A percentile compares a stretch with the other conserved stretches of the same genome.
phyloP scores from a whole-genome alignment of 2,113 vertebrate genomes.

The Serranochromis macrocephalus region DNA sequence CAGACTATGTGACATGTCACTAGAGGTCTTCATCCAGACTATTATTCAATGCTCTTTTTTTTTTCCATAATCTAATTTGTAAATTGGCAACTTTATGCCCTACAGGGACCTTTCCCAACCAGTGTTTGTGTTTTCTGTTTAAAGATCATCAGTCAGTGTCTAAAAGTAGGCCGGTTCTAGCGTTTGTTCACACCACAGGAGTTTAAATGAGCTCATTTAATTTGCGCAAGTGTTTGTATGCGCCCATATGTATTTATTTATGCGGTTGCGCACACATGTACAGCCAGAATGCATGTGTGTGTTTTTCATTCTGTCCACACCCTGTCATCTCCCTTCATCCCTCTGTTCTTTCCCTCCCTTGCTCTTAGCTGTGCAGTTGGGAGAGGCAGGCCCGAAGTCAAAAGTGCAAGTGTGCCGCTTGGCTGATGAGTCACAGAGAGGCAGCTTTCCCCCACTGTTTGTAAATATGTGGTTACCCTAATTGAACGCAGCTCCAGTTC shows the following conservation, averaged over 20 bases:
- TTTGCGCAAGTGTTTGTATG: constrained; percentile 41
- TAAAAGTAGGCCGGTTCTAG: not conserved
- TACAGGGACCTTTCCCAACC: not conserved
- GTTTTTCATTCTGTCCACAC: constrained; percentile 55
- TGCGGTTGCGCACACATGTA: constrained; percentile 44
- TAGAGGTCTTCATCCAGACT: not conserved
- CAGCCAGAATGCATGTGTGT: constrained; percentile 40
- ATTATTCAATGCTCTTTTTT: not conserved
- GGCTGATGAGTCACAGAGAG: constrained; percentile 64
- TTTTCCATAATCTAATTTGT: not conserved
- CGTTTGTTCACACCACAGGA: constrained; percentile 23
- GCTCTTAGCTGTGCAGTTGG: constrained; percentile 15
- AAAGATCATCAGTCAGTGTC: not conserved
- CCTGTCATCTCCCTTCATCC: constrained; percentile 42
- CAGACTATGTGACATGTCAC: not conserved
- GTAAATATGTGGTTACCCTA: constrained; percentile 72
- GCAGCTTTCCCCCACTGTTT: constrained; percentile 61
- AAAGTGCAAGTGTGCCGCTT: constrained; percentile 68
- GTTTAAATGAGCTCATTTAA: constrained; percentile 50
- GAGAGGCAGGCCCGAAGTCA: constrained; percentile 55
- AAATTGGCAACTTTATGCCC: not conserved
- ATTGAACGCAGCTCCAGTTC: constrained; percentile 64
- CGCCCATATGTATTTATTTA: constrained; percentile 53
- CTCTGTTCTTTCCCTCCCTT: constrained; percentile 16
- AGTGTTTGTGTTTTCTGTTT: not conserved